Percentiles rank a stretch among this genome's conserved stretches.
These are phyloP conservation scores for Caenorhabditis wallacei DNA, from an alignment of 2,888 invertebrate genomes.

Conservation along the genomic window DNA sequence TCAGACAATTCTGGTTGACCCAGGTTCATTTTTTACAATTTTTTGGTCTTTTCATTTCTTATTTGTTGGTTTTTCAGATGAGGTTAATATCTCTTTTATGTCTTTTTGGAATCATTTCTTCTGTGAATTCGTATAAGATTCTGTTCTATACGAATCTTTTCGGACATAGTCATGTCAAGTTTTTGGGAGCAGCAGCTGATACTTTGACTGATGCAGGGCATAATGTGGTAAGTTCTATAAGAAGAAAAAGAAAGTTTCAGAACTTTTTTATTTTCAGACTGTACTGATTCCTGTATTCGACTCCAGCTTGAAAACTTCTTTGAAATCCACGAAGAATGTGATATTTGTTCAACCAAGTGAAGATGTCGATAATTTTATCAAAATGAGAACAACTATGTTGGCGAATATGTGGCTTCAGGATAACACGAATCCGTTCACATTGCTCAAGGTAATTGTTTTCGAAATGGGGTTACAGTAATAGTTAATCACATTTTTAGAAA, in stretches of 20 bases:
- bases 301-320: conserved; percentile 6
- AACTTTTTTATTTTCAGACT: conserved; percentile 42
- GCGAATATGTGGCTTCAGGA: conserved; percentile 43
- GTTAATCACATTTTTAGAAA: conserved; percentile 8
- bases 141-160: conserved; percentile 69
- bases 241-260: neutral
- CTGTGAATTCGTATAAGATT: conserved; percentile 51
- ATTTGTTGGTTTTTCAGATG: conserved; percentile 48
- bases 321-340: conserved; percentile 53
- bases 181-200: conserved; percentile 63
- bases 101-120: neutral
- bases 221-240: conserved; percentile 61
- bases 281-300: conserved; percentile 62
- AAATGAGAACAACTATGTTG: conserved; percentile 35
- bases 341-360: conserved; percentile 39
- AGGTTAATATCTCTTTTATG: conserved; percentile 4
- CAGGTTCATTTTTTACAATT: neutral
- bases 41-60: neutral
- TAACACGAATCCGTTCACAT: conserved; percentile 37
- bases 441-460: conserved; percentile 17
- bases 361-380: conserved; percentile 29
- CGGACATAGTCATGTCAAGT: conserved; percentile 66
- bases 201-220: conserved; percentile 66
- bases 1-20: neutral
- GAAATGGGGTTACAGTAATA: too few relatives aligned